Percentiles rank a stretch among this genome's conserved stretches.
These are phyloP conservation scores for Cheiracanthium punctorium DNA, from an alignment of 2,888 invertebrate species.

Conservation along the genomic window DNA sequence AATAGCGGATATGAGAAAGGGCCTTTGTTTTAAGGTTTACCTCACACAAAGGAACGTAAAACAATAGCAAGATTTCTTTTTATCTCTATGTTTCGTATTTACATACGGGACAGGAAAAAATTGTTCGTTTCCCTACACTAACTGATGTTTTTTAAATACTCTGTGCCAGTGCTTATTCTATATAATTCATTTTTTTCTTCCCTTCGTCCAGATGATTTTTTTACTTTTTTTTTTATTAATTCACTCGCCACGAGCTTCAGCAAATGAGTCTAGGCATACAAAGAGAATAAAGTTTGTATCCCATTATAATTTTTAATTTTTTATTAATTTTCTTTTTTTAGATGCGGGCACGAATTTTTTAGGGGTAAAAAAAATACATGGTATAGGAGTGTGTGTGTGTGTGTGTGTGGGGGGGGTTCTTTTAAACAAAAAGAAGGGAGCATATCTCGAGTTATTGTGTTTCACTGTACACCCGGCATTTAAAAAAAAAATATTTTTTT, in stretches of 20 bases:
- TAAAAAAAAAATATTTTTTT: conserved; percentile 7
- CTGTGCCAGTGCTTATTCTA: conserved; percentile 3
- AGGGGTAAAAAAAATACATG: background rate
- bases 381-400: no score
- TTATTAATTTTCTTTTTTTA: conserved; percentile 19
- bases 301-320: conserved; percentile 40
- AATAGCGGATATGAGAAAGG: conserved; percentile 10
- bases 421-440: background rate
- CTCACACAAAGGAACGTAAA: background rate
- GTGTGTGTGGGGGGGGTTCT: background rate
- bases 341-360: conserved; percentile 23
- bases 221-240: conserved; percentile 35
- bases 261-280: conserved; percentile 61
- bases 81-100: background rate
- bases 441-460: conserved; percentile 24
- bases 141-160: background rate
- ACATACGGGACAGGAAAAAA: background rate
- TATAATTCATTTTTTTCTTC: conserved; percentile 41
- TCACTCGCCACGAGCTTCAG: conserved; percentile 11
- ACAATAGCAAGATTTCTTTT: background rate
- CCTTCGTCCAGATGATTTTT: conserved; percentile 11
- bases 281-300: conserved; percentile 46
- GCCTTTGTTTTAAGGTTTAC: background rate
- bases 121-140: conserved; percentile 2
- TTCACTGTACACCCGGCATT: background rate